Evolutionary conservation across 2,113 vertebrate genomes (phyloP).

Genomic region (Bombycilla garrulus): DNA sequence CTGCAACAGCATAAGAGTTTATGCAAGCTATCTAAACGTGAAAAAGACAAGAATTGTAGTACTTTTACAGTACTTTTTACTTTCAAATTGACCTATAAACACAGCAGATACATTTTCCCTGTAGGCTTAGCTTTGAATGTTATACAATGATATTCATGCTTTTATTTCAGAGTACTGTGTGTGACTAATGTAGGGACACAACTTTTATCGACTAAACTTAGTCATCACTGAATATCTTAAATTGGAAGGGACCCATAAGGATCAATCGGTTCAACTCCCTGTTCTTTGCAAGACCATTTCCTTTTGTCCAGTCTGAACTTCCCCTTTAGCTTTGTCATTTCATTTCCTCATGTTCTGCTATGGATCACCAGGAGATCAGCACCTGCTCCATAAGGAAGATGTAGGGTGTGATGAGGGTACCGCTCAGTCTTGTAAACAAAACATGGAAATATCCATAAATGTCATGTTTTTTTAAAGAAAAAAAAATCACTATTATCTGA

Average conservation of each 20-base stretch:
- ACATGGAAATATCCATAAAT: not conserved
- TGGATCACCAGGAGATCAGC: not conserved
- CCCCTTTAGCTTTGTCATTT: not conserved
- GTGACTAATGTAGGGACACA: not conserved
- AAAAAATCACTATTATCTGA: not conserved
- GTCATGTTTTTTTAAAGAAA: not conserved
- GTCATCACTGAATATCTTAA: not conserved
- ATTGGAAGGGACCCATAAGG: not conserved
- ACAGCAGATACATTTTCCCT: not conserved
- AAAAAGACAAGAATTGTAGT: not conserved
- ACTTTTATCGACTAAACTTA: not conserved
- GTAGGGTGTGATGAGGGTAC: too few relatives aligned
- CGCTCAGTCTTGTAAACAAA: not conserved
- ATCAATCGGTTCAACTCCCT: not conserved
- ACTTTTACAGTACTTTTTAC: not conserved
- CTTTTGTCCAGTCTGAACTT: not conserved
- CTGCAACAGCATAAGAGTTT: not conserved
- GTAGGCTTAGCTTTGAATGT: constrained; percentile 18
- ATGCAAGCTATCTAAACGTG: not conserved
- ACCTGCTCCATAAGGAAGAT: not conserved
- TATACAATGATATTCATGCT: not conserved
- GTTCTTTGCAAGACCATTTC: not conserved
- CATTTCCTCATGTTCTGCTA: not conserved
- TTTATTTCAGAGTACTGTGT: not conserved
- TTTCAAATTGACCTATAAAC: not conserved